These are phyloP conservation scores for Pseudomyrmex flavicornis DNA, from an alignment of 1,140 invertebrate genomes.

Conservation along the genomic window DNA sequence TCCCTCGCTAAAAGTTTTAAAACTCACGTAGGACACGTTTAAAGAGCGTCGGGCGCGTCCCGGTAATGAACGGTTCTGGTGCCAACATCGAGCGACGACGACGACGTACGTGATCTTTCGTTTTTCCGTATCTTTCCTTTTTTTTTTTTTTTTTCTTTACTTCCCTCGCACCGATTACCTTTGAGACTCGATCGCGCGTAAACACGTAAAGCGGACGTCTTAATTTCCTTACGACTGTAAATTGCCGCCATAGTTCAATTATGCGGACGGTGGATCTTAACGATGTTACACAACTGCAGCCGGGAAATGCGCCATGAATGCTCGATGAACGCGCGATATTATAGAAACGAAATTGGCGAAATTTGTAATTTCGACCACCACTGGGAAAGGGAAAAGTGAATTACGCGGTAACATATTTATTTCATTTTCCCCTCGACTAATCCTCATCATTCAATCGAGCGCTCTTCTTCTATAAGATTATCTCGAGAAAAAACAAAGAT, in stretches of 20 bases:
- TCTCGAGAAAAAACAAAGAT: neutral
- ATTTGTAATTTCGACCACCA: slow-evolving; percentile 20
- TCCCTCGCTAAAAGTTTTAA: slow-evolving; percentile 66
- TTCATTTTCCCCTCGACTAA: neutral
- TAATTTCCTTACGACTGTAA: slow-evolving; percentile 44
- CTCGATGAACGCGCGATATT: slow-evolving; percentile 9
- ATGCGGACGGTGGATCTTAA: slow-evolving; percentile 36
- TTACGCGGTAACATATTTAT: neutral
- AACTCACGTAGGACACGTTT: slow-evolving; percentile 71
- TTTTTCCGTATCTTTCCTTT: slow-evolving; percentile 5
- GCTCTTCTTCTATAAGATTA: too few species aligned
- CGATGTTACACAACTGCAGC: slow-evolving; percentile 17
- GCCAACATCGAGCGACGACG: slow-evolving; percentile 9
- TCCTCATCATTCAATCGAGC: neutral
- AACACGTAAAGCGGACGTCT: slow-evolving; percentile 48
- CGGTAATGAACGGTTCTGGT: slow-evolving; percentile 45
- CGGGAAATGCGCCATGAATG: slow-evolving; percentile 28
- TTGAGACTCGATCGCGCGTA: slow-evolving; percentile 47
- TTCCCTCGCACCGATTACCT: slow-evolving; percentile 37
- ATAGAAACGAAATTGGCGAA: neutral
- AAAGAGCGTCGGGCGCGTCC: slow-evolving; percentile 21
- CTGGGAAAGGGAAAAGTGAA: neutral
- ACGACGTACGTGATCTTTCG: slow-evolving; percentile 17
- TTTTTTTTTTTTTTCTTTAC: slow-evolving; percentile 6
- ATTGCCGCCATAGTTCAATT: slow-evolving; percentile 42